Base-by-base conservation (phyloP, 2,797 vertebrate genomes). In the Muscicapa comitata region DNA sequence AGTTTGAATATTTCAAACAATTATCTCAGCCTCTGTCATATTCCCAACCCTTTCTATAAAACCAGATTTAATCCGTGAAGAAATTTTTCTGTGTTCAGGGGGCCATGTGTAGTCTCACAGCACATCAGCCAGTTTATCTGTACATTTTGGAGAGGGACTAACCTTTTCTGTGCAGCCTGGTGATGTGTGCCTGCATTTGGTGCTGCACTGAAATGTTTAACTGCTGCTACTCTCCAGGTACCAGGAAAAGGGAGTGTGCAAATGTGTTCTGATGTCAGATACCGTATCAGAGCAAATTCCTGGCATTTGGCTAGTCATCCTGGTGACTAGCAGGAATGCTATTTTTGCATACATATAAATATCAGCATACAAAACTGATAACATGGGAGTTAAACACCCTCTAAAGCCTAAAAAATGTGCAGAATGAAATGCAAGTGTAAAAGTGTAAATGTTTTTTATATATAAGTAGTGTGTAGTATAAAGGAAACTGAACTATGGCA, bases 21-120 rank as follows among this genome's bases (percentile, higher is more conserved):
- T 40, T 81, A n/a, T 43, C 66, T 77, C 63, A 48, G 29, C 18
- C 17, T 83, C 61, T 70, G 19, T 53, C 37, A 40, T 59, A 29
- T 28, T 88, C 25, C 62, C 76, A 86, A 19, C 18, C 12, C 9
- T 67, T 86, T 53, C n/a, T 74, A 9, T 55, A 63, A 77, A 67
- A 71, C 1, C 13, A 61, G 17, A 42, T 67, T 47, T 54, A 71
- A 51, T 71, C 37, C 40, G 26, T 7, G 4, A 70, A 86, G 40
- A 71, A 43, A 3, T 24, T 83, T 89, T 85, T 80, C 38, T 3
- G 0, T 7, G 1, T 45, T 16, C 0, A 0, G 35, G 40, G 23
- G 35, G 7, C 35, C 15, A 7, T 11, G 3, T 38, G 9, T 83
- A n/a, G 25, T 47, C 31, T 90, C 25, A 24, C n/a, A 74, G 29